These are phyloP conservation scores for Peromyscus maniculatus DNA, from an alignment of 2,113 vertebrate species.

Conservation along the genomic window DNA sequence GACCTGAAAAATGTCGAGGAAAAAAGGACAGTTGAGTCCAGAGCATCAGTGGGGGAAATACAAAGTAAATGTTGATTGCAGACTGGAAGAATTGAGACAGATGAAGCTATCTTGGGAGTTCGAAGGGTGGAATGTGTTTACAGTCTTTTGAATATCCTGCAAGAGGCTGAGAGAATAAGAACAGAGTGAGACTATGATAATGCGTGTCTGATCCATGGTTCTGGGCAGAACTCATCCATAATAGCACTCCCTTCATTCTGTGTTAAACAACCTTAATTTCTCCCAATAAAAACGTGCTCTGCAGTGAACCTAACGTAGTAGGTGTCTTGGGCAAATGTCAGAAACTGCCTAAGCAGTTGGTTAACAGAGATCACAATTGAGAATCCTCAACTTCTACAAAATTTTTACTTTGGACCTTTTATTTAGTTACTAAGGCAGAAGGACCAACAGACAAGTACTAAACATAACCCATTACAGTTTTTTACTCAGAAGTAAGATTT, in stretches of 20 bases:
- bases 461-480: not conserved
- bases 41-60: too few species aligned
- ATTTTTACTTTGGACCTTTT: not conserved
- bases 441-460: not conserved
- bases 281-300: not conserved
- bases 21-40: not conserved
- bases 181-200: not conserved
- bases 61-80: not conserved
- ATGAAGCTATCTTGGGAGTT: not conserved
- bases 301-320: not conserved
- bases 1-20: not conserved
- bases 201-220: accelerated
- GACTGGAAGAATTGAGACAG: not conserved
- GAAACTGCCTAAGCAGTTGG: not conserved
- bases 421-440: not conserved
- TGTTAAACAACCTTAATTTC: not conserved
- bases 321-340: too few species aligned
- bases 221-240: not conserved
- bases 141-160: not conserved
- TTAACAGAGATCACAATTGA: not conserved
- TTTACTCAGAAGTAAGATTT: not conserved
- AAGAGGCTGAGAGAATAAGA: not conserved
- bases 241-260: not conserved
- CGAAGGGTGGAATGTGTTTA: not conserved
- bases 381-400: not conserved